Base-by-base conservation (phyloP, 2,888 invertebrate genomes). In the Harpagoxenus sublaevis region DNA sequence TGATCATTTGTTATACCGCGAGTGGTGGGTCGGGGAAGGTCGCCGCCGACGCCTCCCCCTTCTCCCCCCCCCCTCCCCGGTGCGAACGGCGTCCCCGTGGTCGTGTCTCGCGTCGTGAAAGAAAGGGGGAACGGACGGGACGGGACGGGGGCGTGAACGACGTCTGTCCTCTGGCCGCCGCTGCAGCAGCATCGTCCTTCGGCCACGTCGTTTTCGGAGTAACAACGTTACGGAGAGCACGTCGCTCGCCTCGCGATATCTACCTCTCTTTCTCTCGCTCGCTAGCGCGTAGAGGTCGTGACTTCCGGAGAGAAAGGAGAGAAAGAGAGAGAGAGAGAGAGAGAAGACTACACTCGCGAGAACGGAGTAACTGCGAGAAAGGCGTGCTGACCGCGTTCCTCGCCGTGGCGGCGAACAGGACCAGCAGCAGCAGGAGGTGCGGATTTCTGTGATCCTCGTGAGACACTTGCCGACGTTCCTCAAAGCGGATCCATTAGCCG, bases 61-160 rank as follows among this genome's bases (percentile, higher is more conserved):
- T 6, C 35, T 3, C 31, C 31, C 39, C 10, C 63, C 65, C 15
- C 18, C 10, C 63, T 53, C 15, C 31, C n/a, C 12, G 12, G 85
- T 82, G 73, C 74, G 86, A 68, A 57, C 75, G 53, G 68, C 60
- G 48, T 79, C 31, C 75, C 77, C 74, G 75, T 60, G 55, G 42
- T 62, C 45, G 66, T 62, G 68, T 79, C 84, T 68, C 53, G 62
- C 6, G 23, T 71, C 71, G 71, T 28, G 39, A 53, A 74, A 78
- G 74, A 78, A 79, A 73, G 45, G 82, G 68, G 68, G 75, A 45
- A 78, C 81, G 73, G 23, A 48, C 68, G 84, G 45, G 66, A 73
- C 28, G 51, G 51, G 12, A 73, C 74, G 75, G 83, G 63, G 77
- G 65, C 70, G 82, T 65, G 79, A 88, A 84, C 90, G 89, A 89